Conservation (phyloP, 2,888 invertebrate genomes). For the Acleris holmiana region DNA sequence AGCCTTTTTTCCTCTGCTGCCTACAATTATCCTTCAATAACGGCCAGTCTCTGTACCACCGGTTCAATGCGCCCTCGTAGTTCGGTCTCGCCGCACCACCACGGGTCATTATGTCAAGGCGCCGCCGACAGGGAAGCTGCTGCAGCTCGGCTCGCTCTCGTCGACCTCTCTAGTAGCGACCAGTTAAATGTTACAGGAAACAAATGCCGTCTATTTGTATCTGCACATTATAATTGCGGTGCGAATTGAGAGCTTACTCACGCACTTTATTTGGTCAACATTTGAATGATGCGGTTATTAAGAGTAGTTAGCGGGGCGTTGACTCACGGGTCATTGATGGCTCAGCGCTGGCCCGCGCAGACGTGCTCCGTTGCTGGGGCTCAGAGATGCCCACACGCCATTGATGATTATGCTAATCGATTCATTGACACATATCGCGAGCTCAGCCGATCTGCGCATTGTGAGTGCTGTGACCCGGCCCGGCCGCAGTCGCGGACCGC, state of each 20-base stretch:
- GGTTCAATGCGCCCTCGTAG: conserved; percentile 18
- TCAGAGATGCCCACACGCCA: conserved; percentile 6
- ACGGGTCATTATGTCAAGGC: conserved; percentile 33
- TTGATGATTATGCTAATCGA: conserved; percentile 19
- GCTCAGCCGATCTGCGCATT: conserved; percentile 3
- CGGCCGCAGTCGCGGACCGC: no score
- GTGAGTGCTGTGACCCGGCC: not conserved
- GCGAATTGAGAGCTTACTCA: conserved; percentile 27
- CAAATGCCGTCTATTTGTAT: conserved; percentile 24
- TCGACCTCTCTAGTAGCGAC: not conserved
- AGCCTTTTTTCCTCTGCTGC: not conserved
- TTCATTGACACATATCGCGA: conserved; percentile 18
- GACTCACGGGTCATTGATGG: conserved; percentile 20
- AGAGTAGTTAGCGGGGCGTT: conserved; percentile 24
- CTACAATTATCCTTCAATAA: not conserved
- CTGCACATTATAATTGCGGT: conserved; percentile 15
- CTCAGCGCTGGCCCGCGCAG: not conserved
- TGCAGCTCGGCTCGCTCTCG: not conserved
- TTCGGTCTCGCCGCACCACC: conserved; percentile 7
- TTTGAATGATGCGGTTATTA: conserved; percentile 32
- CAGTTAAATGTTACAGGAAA: conserved; percentile 9
- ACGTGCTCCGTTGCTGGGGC: not conserved
- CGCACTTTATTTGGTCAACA: conserved; percentile 22
- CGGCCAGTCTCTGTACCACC: not conserved
- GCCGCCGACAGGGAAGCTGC: not conserved